phyloP scores from a whole-genome alignment of 2,888 invertebrate species.

The Panorpa germanica region DNA sequence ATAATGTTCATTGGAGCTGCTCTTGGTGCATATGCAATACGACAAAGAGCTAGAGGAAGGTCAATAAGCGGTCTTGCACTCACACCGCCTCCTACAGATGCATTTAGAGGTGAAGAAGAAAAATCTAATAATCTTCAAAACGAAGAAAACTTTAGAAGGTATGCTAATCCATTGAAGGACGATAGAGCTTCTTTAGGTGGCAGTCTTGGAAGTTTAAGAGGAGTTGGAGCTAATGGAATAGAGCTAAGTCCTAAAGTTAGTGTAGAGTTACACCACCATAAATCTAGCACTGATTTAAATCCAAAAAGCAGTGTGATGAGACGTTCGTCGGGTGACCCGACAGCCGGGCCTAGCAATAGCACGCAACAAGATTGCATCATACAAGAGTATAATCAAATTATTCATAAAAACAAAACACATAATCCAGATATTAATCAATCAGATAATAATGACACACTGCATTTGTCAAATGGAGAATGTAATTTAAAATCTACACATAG shows the following conservation, averaged over 20 bases:
- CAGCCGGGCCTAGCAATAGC: conserved; percentile 10
- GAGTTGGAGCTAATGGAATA: conserved; percentile 23
- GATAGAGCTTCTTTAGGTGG: conserved; percentile 31
- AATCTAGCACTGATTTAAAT: neutral
- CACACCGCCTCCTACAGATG: conserved; percentile 34
- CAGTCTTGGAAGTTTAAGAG: conserved; percentile 26
- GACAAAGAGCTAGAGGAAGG: conserved; percentile 30
- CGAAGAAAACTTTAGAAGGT: conserved; percentile 72
- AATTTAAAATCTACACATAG: too few species aligned
- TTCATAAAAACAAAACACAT: too few species aligned
- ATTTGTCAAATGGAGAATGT: too few species aligned
- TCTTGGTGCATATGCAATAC: conserved; percentile 31
- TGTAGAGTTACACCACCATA: conserved; percentile 14
- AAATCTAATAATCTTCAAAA: conserved; percentile 84
- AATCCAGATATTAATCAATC: too few species aligned
- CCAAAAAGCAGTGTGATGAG: neutral
- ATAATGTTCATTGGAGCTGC: conserved; percentile 23
- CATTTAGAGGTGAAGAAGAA: conserved; percentile 58
- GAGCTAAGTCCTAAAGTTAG: conserved; percentile 26
- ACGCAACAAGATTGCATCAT: too few species aligned
- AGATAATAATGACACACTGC: too few species aligned
- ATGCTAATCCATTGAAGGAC: conserved; percentile 59
- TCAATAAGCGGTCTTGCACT: conserved; percentile 30
- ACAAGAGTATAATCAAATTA: too few species aligned
- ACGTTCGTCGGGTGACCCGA: conserved; percentile 21